A percentile compares a stretch with the other conserved stretches of the same genome.
Evolutionary conservation across 1,140 invertebrate genomes (phyloP).

Genomic region (Notospermus geniculatus): DNA sequence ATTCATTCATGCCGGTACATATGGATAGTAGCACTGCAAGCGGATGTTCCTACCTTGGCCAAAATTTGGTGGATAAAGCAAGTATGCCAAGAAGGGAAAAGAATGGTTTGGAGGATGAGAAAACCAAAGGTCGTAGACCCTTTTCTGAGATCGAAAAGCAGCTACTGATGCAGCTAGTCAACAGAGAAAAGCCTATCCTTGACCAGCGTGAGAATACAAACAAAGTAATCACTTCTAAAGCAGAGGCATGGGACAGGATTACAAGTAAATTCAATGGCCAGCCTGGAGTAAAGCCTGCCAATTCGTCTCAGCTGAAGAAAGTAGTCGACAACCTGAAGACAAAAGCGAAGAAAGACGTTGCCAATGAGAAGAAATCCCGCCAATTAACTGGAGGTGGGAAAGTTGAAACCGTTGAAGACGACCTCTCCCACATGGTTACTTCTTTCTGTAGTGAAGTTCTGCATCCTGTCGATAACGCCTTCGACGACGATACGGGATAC

Average conservation of each 20-base stretch:
- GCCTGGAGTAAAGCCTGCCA: conserved; percentile 3
- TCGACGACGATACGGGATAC: no score
- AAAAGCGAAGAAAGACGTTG: conserved; percentile 6
- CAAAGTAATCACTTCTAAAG: conserved; percentile 6
- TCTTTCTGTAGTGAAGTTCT: not conserved
- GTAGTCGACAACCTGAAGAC: conserved; percentile 5
- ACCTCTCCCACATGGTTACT: conserved; percentile 5
- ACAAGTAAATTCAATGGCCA: conserved; percentile 6
- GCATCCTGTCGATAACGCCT: not conserved
- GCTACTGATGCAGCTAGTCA: no score
- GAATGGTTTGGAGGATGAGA: no score
- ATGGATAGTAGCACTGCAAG: no score
- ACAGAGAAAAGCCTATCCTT: no score
- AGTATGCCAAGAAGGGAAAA: no score
- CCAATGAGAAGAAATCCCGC: conserved; percentile 1
- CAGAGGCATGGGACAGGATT: conserved; percentile 5
- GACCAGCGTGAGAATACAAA: conserved; percentile 5
- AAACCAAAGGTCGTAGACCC: no score
- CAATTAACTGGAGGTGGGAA: conserved; percentile 5
- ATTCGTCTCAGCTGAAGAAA: conserved; percentile 5
- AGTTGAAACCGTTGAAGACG: not conserved
- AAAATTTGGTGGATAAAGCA: no score
- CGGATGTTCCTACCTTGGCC: no score
- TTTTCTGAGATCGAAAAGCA: no score
- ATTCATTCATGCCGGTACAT: no score